Percentiles rank a stretch among this genome's conserved stretches.
Evolutionary conservation across 2,888 invertebrate species (phyloP).

Genomic region (Shargacucullia verbasci): DNA sequence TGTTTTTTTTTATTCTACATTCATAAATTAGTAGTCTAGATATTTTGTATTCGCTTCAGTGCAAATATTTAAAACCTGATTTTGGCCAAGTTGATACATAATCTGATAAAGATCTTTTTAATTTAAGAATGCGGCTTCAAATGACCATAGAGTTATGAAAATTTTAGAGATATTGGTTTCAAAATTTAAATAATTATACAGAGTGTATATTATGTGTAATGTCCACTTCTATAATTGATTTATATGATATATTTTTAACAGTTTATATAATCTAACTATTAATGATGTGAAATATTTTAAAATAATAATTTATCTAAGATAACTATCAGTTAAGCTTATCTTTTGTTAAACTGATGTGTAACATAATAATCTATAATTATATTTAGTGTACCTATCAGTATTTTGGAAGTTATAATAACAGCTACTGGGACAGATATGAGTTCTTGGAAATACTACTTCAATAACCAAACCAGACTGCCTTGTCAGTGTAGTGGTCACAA

Average conservation of each 20-base stretch:
- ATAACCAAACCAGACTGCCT: too few species aligned
- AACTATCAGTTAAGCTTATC: conserved; percentile 44
- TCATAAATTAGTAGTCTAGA: conserved; percentile 13
- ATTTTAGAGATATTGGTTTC: too few species aligned
- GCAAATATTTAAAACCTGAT: too few species aligned
- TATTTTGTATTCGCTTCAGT: conserved; percentile 10
- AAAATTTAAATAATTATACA: too few species aligned
- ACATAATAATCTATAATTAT: conserved; percentile 45
- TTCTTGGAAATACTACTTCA: too few species aligned
- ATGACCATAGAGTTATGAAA: too few species aligned
- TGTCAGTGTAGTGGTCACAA: too few species aligned
- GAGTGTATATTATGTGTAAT: too few species aligned
- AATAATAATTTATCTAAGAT: conserved; percentile 41
- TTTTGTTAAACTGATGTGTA: conserved; percentile 44
- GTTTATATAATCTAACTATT: conserved; percentile 43
- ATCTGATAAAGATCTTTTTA: too few species aligned
- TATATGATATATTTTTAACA: conserved; percentile 22
- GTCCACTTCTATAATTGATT: conserved; percentile 18
- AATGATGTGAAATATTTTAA: conserved; percentile 27
- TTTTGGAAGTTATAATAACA: conserved; percentile 4
- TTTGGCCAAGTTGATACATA: too few species aligned
- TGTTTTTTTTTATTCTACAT: not conserved
- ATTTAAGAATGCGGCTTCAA: too few species aligned
- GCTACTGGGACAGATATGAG: conserved; percentile 14
- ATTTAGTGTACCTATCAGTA: conserved; percentile 26